These are phyloP conservation scores for Dusona sp. DNA, from an alignment of 2,888 invertebrate genomes.

Conservation along the genomic window DNA sequence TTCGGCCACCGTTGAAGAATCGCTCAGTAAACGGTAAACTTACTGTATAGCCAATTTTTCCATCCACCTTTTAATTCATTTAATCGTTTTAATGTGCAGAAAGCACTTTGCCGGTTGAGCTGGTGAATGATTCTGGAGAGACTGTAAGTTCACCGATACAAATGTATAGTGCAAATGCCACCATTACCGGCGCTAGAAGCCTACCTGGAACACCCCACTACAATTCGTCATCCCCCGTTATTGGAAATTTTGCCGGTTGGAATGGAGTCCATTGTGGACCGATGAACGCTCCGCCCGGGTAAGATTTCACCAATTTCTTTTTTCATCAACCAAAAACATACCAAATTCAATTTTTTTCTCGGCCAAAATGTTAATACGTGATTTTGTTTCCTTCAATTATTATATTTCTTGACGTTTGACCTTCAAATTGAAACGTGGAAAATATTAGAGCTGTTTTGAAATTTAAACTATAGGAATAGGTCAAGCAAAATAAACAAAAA, in stretches of 20 bases:
- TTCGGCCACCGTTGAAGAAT: constrained; percentile 21
- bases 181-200: constrained; percentile 80
- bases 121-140: constrained; percentile 79
- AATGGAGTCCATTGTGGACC: constrained; percentile 79
- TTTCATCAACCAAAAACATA: background rate
- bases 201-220: constrained; percentile 82
- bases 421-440: background rate
- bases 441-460: background rate
- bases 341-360: too few relatives aligned
- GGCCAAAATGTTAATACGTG: too few relatives aligned
- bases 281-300: constrained; percentile 77
- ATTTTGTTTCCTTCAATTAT: background rate
- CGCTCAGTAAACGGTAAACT: constrained; percentile 26
- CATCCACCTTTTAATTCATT: background rate
- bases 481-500: background rate
- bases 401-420: background rate
- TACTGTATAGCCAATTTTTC: constrained; percentile 1
- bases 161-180: constrained; percentile 81
- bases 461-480: too few relatives aligned
- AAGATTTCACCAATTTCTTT: constrained; percentile 48
- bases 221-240: constrained; percentile 80
- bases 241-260: constrained; percentile 80
- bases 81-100: constrained; percentile 49
- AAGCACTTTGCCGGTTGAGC: constrained; percentile 56
- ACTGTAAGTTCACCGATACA: constrained; percentile 77